phyloP scores from a whole-genome alignment of 2,797 vertebrate species.

The Malacoraja senta region DNA sequence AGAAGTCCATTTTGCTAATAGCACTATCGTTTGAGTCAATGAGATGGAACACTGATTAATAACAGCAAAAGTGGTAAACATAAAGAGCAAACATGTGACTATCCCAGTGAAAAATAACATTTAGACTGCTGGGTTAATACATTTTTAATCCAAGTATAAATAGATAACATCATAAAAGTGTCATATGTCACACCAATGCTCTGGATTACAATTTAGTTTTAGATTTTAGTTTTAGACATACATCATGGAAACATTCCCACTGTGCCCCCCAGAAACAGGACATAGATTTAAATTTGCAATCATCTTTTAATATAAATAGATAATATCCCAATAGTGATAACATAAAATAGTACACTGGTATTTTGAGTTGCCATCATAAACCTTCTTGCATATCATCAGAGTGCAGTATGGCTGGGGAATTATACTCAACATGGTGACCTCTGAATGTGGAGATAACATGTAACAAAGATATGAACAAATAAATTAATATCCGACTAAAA shows the following conservation, averaged over 20 bases:
- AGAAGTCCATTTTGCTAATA: constrained; percentile 1
- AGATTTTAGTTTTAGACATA: too few relatives aligned
- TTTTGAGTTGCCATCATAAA: neutral
- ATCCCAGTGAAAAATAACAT: constrained; percentile 4
- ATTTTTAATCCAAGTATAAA: neutral
- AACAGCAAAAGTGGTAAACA: neutral
- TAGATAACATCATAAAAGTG: neutral
- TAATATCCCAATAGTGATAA: neutral
- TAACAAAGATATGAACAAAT: neutral
- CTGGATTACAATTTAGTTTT: neutral
- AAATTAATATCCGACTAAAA: neutral
- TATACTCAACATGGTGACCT: neutral
- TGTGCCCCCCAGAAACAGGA: neutral
- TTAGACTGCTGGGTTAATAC: neutral
- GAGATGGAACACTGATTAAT: constrained; percentile 18
- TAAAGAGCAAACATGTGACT: neutral
- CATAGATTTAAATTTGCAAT: neutral
- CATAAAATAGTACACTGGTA: neutral
- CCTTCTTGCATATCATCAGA: neutral
- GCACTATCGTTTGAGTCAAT: neutral
- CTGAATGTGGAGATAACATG: neutral
- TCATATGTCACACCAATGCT: neutral
- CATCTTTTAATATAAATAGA: neutral
- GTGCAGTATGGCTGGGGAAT: neutral
- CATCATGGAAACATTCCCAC: too few relatives aligned